Percentiles rank a stretch among this genome's conserved stretches.
Conservation (phyloP, 35 echinoderm and acorn worm species). For the Holothuria glaberrima region DNA sequence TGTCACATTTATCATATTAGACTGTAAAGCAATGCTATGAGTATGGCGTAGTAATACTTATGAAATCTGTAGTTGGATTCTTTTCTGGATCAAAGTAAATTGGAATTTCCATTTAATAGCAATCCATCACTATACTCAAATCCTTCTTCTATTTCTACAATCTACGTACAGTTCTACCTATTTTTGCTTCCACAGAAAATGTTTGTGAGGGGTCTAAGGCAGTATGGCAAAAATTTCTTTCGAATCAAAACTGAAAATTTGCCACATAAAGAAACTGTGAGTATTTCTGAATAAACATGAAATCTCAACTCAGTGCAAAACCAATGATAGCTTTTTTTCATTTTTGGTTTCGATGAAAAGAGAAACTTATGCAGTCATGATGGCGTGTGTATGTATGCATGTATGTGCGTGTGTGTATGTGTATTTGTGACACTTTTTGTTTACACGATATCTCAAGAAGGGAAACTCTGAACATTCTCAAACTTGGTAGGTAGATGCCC, state of each 20-base stretch:
- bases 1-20: too few species aligned
- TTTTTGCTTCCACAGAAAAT: constrained; percentile 71
- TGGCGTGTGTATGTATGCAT: too few species aligned
- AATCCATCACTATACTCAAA: not conserved
- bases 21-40: too few species aligned
- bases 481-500: too few species aligned
- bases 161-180: not conserved
- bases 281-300: not conserved
- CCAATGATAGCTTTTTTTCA: too few species aligned
- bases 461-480: too few species aligned
- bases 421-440: too few species aligned
- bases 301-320: not conserved
- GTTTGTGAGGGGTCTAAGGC: constrained; percentile 88
- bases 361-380: too few species aligned
- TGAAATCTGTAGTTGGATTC: not conserved
- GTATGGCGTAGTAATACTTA: too few species aligned
- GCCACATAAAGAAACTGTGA: constrained; percentile 92
- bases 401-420: too few species aligned
- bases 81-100: not conserved
- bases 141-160: not conserved
- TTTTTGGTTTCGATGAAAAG: too few species aligned
- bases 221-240: constrained; percentile 99
- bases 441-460: too few species aligned
- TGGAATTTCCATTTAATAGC: not conserved
- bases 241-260: constrained; percentile 89